Evolutionary conservation across 1,140 invertebrate species (phyloP), one percentile per base, ranked within the genome.

Genomic region (Papilio glaucus): DNA sequence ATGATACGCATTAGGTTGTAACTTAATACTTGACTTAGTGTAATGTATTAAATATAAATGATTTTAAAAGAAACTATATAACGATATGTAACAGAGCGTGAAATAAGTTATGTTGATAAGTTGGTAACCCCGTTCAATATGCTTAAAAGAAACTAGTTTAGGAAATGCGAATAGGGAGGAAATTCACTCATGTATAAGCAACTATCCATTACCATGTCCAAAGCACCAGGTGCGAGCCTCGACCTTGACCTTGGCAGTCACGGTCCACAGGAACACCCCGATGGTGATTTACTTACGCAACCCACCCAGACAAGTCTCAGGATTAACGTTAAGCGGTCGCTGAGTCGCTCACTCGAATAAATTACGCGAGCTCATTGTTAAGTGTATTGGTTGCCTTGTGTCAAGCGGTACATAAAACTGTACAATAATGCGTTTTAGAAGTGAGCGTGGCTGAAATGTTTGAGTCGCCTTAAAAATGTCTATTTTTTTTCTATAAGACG

Each of bases 251-350:
- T 60, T 60, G 26, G 57, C 4, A 24, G 57, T 26, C 21, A 24
- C 18, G 21, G 57, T 24, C 24, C 57, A 24, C 21, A 6, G 26
- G 24, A 24, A 29, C 12, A 60, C 57, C 57, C 24, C 24, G 8
- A 3, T n/a, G n/a, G n/a, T 53, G 18, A 53, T 53, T 53, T 53
- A 53, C 15, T 60, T 60, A 60, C 57, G 24, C 24, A 60, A 60
- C 57, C 9, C 0, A 60, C 29, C 57, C 57, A 60, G 57, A 60
- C 57, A 60, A 26, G 57, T 60, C 57, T 29, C 24, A 29, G 5
- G 24, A 60, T 60, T 29, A 60, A 12, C 9, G 57, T 29, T 60
- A 53, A 53, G 21, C 15, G 18, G n/a, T 53, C 5, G 21, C 10
- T 21, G 45, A 53, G 21, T 21, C 45, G 45, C 21, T 18, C 15